phyloP scores from a whole-genome alignment of 2,888 invertebrate species.

The Poecilobothrus nobilitatus region DNA sequence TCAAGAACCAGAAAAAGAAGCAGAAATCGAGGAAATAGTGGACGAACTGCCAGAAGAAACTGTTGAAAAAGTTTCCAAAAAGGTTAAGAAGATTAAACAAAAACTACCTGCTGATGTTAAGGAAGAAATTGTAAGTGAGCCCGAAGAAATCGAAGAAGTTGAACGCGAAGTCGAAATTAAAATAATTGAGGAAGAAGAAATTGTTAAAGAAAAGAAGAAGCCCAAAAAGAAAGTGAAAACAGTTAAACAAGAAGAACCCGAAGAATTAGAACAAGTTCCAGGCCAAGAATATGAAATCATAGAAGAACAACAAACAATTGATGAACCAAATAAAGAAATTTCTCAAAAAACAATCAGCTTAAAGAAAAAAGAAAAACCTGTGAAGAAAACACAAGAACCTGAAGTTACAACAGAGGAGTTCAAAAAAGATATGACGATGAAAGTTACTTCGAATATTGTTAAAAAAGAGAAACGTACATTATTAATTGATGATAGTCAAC shows the following conservation, averaged over 20 bases:
- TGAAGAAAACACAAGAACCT: conserved; percentile 39
- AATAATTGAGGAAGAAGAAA: conserved; percentile 30
- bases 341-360: conserved; percentile 46
- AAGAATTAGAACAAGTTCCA: conserved; percentile 36
- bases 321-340: conserved; percentile 36
- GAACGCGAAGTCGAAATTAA: conserved; percentile 35
- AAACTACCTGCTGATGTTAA: background rate
- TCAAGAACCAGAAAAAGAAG: conserved; percentile 40
- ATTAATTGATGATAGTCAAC: conserved; percentile 48
- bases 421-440: conserved; percentile 51
- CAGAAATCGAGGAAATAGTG: conserved; percentile 34
- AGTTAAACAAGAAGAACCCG: conserved; percentile 36
- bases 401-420: conserved; percentile 42
- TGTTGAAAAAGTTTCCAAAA: conserved; percentile 24
- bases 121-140: conserved; percentile 9
- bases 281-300: conserved; percentile 33
- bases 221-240: conserved; percentile 38
- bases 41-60: conserved; percentile 35
- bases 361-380: conserved; percentile 41
- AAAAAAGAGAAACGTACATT: conserved; percentile 44
- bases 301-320: conserved; percentile 39
- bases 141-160: conserved; percentile 18
- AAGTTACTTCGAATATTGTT: conserved; percentile 46
- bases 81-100: background rate
- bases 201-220: conserved; percentile 28